Base-by-base conservation (phyloP, 2,797 vertebrate species). In the Threskiornis aethiopicus region DNA sequence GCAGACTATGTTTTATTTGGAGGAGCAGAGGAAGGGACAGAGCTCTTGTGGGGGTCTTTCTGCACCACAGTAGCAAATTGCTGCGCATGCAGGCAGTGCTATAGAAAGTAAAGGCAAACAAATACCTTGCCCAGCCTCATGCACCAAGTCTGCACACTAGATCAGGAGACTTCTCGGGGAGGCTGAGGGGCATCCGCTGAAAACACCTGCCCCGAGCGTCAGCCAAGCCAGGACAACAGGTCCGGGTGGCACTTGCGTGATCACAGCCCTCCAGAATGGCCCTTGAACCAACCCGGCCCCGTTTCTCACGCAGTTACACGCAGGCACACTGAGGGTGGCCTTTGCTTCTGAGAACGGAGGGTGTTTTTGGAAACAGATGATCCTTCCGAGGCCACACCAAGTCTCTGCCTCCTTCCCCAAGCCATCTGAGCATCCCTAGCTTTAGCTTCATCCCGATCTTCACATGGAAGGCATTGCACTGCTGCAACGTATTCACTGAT, bases 1-100 rank as follows among this genome's bases (percentile, higher is more conserved):
- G 28, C 18, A 28, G 41, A 11, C 24, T 1, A 3, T 4, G 4
- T 22, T n/a, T 42, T 25, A 31, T 6, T 7, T 7, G 3, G 44
- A n/a, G 51, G 37, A 42, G 44, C 44, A 58, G 39, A 26, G 35
- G 18, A 64, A 44, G 37, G 24, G 33, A 21, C 42, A 31, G 62
- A 35, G 62, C 49, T 24, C 29, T 2, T 2, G 10, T 2, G 11
- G 37, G 25, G 57, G 21, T 17, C n/a, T 49, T 35, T 58, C 46
- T 18, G 5, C 42, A 7, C 41, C 62, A 11, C 13, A 6, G 3
- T 4, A 16, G 31, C 19, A 3, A 41, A 10, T 10, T 11, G 49
- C 55, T 58, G 0, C 3, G 31, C 10, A 4, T 3, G 20, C 51
- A 10, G 13, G 24, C 15, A 26, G 41, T 7, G 42, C 61, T 49